Percentiles rank a stretch among this genome's conserved stretches.
These are phyloP conservation scores for Brachionus rotundiformis DNA, from an alignment of 1,140 invertebrate genomes.

Conservation along the genomic window DNA sequence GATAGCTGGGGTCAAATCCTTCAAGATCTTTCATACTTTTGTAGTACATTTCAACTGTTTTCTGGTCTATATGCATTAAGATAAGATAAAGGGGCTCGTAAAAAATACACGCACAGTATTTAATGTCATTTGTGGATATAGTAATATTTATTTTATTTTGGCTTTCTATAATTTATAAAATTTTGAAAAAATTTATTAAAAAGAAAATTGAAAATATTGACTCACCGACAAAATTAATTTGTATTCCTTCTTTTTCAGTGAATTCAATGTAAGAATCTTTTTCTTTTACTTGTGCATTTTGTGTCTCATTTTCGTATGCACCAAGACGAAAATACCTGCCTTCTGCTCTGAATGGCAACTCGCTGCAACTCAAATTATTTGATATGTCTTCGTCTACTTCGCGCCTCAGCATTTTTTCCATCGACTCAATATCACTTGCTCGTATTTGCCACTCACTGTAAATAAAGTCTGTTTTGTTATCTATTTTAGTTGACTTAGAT, in stretches of 20 bases:
- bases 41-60: background rate
- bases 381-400: background rate
- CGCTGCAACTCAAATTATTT: background rate
- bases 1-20: background rate
- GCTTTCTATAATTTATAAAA: background rate
- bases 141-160: constrained; percentile 1
- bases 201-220: background rate
- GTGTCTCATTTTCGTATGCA: background rate
- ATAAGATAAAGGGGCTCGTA: background rate
- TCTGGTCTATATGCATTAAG: background rate
- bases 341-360: background rate
- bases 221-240: background rate
- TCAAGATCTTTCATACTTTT: background rate
- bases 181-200: background rate
- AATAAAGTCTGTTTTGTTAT: background rate
- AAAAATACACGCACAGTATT: constrained; percentile 22
- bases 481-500: background rate
- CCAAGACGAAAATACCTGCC: background rate
- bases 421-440: background rate
- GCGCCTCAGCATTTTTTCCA: constrained; percentile 23
- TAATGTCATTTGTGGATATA: background rate
- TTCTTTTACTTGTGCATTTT: background rate
- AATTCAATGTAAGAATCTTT: background rate
- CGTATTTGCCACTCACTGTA: background rate
- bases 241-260: constrained; percentile 9